phyloP scores from a whole-genome alignment of 2,113 vertebrate species.

The Amia ocellicauda region DNA sequence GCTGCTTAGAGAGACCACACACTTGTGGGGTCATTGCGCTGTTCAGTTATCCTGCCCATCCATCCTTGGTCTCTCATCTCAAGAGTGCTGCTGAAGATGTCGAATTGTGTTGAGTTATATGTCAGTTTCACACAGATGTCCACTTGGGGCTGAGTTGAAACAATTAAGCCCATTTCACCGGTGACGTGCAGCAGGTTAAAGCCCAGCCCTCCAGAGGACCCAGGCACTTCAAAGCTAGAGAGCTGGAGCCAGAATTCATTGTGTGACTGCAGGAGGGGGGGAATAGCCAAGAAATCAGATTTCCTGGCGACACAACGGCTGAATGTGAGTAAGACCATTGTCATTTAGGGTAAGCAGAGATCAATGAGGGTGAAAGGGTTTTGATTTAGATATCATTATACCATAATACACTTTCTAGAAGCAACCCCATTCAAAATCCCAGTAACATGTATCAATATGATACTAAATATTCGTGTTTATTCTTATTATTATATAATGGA shows the following conservation, averaged over 20 bases:
- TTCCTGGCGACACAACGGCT: not conserved
- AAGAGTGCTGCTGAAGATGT: not conserved
- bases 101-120: slow-evolving; percentile 6
- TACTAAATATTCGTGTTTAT: too few relatives aligned
- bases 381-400: too few relatives aligned
- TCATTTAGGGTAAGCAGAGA: too few relatives aligned
- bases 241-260: not conserved
- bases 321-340: too few relatives aligned
- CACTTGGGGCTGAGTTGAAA: slow-evolving; percentile 3
- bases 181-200: not conserved
- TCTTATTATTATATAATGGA: too few relatives aligned
- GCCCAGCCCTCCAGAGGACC: not conserved
- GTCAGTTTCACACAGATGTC: not conserved
- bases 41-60: not conserved
- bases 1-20: too few relatives aligned
- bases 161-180: not conserved
- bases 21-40: too few relatives aligned
- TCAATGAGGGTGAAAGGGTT: too few relatives aligned
- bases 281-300: not conserved
- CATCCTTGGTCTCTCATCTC: not conserved
- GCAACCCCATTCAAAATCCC: too few relatives aligned
- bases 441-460: too few relatives aligned
- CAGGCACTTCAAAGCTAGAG: not conserved
- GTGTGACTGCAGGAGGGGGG: not conserved
- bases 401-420: too few relatives aligned